Evolutionary conservation across 2,888 invertebrate genomes (phyloP).

Genomic region (Arctia plantaginis): DNA sequence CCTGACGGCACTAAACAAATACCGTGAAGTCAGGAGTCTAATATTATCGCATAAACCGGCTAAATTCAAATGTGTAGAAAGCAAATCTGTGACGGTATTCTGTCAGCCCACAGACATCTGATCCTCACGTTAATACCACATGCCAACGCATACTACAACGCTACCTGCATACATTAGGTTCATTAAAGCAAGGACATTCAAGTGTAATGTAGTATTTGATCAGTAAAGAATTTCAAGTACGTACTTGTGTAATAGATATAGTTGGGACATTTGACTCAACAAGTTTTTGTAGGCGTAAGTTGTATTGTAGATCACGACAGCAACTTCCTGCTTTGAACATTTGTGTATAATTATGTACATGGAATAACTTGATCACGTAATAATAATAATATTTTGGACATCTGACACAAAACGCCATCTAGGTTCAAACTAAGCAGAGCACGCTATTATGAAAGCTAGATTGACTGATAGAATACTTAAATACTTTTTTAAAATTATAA

Average conservation of each 20-base stretch:
- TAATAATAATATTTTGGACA: too few species aligned
- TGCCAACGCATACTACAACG: slow-evolving; percentile 39
- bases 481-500: too few species aligned
- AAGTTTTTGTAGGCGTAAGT: neutral
- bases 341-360: neutral
- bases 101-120: neutral
- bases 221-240: slow-evolving; percentile 32
- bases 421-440: too few species aligned
- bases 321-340: neutral
- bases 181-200: slow-evolving; percentile 37
- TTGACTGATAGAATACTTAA: too few species aligned
- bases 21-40: too few species aligned
- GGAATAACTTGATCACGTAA: too few species aligned
- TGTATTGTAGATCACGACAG: slow-evolving; percentile 1
- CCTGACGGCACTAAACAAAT: too few species aligned
- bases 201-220: slow-evolving; percentile 29
- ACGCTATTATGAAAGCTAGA: too few species aligned
- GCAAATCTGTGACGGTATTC: neutral
- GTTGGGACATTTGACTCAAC: neutral
- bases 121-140: slow-evolving; percentile 1
- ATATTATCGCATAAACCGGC: neutral
- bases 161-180: slow-evolving; percentile 39
- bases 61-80: neutral
- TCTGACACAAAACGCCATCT: too few species aligned
- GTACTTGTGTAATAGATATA: slow-evolving; percentile 24